Evolutionary conservation across 1,140 invertebrate genomes (phyloP).

Genomic region (Pseudomyrmex sp.): DNA sequence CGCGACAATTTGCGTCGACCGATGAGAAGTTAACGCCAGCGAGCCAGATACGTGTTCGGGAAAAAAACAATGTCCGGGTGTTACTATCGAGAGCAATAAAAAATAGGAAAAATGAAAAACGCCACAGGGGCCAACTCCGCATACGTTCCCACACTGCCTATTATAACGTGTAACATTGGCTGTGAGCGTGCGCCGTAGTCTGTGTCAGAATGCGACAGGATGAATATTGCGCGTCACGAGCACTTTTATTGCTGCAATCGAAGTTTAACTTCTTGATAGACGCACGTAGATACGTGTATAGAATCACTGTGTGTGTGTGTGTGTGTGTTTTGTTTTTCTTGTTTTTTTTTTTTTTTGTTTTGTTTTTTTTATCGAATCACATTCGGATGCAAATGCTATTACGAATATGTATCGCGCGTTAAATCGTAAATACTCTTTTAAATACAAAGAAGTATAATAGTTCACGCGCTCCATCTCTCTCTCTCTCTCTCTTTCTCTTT

Average conservation of each 20-base stretch:
- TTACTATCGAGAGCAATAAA: conserved; percentile 36
- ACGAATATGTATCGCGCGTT: neutral
- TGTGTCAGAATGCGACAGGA: conserved; percentile 25
- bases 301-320: neutral
- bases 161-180: conserved; percentile 49
- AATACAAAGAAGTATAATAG: conserved; percentile 7
- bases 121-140: conserved; percentile 20
- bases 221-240: conserved; percentile 30
- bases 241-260: conserved; percentile 52
- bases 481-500: neutral
- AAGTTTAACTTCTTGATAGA: conserved; percentile 52
- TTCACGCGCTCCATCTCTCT: too few relatives aligned
- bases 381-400: conserved; percentile 2
- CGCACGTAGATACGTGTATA: neutral
- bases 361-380: neutral
- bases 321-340: neutral
- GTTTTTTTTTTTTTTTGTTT: too few relatives aligned
- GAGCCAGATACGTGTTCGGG: conserved; percentile 28
- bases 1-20: neutral
- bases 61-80: conserved; percentile 34
- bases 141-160: conserved; percentile 14
- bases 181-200: neutral
- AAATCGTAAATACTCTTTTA: neutral
- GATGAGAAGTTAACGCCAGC: conserved; percentile 21
- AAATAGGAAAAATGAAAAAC: conserved; percentile 49